These are phyloP conservation scores for Physella acuta DNA, from an alignment of 1,140 invertebrate species.

Conservation along the genomic window DNA sequence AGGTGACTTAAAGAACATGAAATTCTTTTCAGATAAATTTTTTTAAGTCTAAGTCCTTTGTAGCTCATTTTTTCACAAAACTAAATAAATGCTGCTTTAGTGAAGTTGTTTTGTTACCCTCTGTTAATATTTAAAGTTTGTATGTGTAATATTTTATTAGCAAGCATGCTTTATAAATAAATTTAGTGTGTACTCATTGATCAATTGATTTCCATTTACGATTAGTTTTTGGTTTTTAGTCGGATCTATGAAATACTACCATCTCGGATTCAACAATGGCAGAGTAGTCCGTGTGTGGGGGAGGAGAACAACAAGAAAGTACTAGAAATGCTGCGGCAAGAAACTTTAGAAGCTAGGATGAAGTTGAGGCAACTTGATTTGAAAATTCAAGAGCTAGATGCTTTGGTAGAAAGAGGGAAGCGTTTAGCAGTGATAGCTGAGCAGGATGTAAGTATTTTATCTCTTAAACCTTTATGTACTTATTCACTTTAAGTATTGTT, in stretches of 20 bases:
- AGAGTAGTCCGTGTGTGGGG: conserved; percentile 81
- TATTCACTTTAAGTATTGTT: neutral
- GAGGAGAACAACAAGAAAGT: conserved; percentile 83
- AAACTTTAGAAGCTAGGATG: conserved; percentile 75
- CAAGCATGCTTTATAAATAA: too few relatives aligned
- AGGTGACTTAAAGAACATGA: too few relatives aligned
- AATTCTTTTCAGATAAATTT: too few relatives aligned
- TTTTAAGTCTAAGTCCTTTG: too few relatives aligned
- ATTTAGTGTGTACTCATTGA: too few relatives aligned
- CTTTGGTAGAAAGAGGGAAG: conserved; percentile 77
- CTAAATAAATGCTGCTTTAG: too few relatives aligned
- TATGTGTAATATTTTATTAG: too few relatives aligned
- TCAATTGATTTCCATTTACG: too few relatives aligned
- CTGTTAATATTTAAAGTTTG: too few relatives aligned
- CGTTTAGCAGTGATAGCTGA: conserved; percentile 67
- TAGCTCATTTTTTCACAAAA: too few relatives aligned
- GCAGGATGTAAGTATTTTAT: conserved; percentile 42
- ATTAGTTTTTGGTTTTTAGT: too few relatives aligned
- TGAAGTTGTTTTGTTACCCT: too few relatives aligned
- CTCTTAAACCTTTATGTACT: neutral
- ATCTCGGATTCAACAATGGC: conserved; percentile 92
- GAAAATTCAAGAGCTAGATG: conserved; percentile 71
- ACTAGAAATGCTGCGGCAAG: conserved; percentile 78
- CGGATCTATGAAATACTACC: conserved; percentile 74
- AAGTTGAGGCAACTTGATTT: conserved; percentile 62